Evolutionary conservation across 1,140 invertebrate genomes (phyloP).

Genomic region (Zaprionus ghesquierei): DNA sequence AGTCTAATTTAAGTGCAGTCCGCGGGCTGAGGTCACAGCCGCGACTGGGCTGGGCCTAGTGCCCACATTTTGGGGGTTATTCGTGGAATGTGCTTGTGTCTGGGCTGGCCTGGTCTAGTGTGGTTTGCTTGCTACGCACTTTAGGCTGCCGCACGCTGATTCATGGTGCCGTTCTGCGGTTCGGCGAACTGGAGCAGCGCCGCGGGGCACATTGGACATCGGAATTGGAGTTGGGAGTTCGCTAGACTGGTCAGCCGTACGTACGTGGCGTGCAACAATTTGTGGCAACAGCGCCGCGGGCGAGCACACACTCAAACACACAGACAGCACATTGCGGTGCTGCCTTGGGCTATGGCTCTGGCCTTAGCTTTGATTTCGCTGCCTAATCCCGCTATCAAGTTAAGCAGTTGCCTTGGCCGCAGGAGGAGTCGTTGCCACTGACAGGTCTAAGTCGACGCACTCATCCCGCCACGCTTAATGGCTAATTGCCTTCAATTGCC

Average conservation of each 20-base stretch:
- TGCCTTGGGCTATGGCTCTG: background rate
- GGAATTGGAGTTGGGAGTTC: background rate
- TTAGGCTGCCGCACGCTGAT: slow-evolving; percentile 24
- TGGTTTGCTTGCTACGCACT: slow-evolving; percentile 16
- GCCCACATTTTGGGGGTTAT: background rate
- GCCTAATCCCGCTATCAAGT: slow-evolving; percentile 14
- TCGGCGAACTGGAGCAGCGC: slow-evolving; percentile 14
- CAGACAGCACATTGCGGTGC: background rate
- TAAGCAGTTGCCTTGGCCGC: slow-evolving; percentile 14
- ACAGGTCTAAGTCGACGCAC: slow-evolving; percentile 24
- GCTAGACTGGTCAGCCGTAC: slow-evolving; percentile 17
- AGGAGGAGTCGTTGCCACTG: background rate
- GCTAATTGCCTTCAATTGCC: slow-evolving; percentile 33
- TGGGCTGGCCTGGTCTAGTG: background rate
- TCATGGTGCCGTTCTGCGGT: slow-evolving; percentile 31
- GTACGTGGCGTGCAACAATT: slow-evolving; percentile 67
- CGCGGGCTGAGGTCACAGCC: background rate
- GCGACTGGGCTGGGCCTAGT: background rate
- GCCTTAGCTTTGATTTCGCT: background rate
- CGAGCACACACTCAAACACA: background rate
- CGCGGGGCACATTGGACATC: slow-evolving; percentile 1
- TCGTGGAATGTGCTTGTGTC: slow-evolving; percentile 7
- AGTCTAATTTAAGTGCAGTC: background rate
- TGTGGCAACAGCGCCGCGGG: slow-evolving; percentile 56
- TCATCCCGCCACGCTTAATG: slow-evolving; percentile 26